phyloP scores from a whole-genome alignment of 2,888 invertebrate genomes.

The Allophyes oxyacanthae region DNA sequence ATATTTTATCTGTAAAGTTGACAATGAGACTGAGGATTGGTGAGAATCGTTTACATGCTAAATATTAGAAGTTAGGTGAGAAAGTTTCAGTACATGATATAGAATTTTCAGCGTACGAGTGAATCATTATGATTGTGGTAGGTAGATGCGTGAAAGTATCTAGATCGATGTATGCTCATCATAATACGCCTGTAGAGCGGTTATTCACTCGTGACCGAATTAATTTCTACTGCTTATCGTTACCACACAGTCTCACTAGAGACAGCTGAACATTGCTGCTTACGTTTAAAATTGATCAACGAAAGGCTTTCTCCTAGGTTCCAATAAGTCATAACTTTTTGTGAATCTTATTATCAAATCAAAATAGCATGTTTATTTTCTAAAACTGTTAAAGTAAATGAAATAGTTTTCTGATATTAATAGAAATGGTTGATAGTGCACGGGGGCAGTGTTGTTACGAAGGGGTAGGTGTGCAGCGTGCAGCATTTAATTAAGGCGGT shows the following conservation, averaged over 20 bases:
- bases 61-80: constrained; percentile 10
- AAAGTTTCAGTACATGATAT: constrained; percentile 9
- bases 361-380: constrained; percentile 1
- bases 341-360: too few relatives aligned
- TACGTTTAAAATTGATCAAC: too few relatives aligned
- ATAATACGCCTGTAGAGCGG: constrained; percentile 59
- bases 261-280: neutral
- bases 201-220: constrained; percentile 65
- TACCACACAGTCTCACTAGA: constrained; percentile 15
- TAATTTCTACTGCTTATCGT: constrained; percentile 54
- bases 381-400: constrained; percentile 22
- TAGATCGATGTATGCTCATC: constrained; percentile 52
- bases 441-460: constrained; percentile 47
- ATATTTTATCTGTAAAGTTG: neutral
- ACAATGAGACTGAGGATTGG: neutral
- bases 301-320: too few relatives aligned
- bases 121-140: constrained; percentile 22
- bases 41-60: neutral
- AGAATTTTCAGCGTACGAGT: constrained; percentile 6
- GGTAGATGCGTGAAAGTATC: constrained; percentile 48
- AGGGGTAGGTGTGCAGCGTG: constrained; percentile 81
- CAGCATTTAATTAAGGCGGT: constrained; percentile 87
- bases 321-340: too few relatives aligned
- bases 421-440: constrained; percentile 40
- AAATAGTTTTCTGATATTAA: constrained; percentile 36